Evolutionary conservation across 2,113 vertebrate genomes (phyloP), one percentile per base, ranked within the genome.

Genomic region (Haemorhous mexicanus): DNA sequence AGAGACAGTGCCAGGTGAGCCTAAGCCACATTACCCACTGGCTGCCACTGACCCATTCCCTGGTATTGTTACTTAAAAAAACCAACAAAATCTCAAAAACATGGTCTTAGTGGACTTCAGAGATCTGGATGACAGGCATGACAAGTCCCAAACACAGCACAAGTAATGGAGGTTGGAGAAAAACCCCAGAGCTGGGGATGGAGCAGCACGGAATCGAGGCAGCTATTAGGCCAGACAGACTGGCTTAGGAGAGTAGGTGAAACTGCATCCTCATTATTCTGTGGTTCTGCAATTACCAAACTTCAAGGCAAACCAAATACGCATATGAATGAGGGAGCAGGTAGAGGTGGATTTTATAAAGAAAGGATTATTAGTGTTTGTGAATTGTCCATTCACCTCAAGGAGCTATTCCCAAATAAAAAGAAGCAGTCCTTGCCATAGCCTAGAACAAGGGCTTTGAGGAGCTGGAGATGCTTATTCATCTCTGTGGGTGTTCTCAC

Each of bases 401-500:
- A 81, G 79, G 79, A 74, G 64, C 50, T 59, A 41, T 4, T 77
- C 59, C 67, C 75, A 86, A 63, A 78, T 66, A 67, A 88, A 76
- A 27, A 73, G 30, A 26, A 59, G 33, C 39, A 87, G 80, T 58
- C 52, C 59, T 81, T 3, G 0, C 59, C 67, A 33, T 21, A 84
- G 79, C 80, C 73, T 78, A 63, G 55, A 89, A 95, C 35, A 44
- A 83, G 3, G 1, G 58, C 90, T 95, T 28, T 44, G 82, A 89
- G 89, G 89, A 95, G 69, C 61, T 52, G 52, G 73, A 87, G 89
- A n/a, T 37, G 73, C 56, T 94, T 93, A 84, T 89, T 97, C 86
- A 97, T 95, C 95, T 95, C 76, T 0, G 64, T 93, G 93, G 96
- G 96, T 96, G 95, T 96, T 63, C 96, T 93, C 35, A 0, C 94